Evolutionary conservation across 2,888 invertebrate species (phyloP).

Genomic region (Catocala sponsa): DNA sequence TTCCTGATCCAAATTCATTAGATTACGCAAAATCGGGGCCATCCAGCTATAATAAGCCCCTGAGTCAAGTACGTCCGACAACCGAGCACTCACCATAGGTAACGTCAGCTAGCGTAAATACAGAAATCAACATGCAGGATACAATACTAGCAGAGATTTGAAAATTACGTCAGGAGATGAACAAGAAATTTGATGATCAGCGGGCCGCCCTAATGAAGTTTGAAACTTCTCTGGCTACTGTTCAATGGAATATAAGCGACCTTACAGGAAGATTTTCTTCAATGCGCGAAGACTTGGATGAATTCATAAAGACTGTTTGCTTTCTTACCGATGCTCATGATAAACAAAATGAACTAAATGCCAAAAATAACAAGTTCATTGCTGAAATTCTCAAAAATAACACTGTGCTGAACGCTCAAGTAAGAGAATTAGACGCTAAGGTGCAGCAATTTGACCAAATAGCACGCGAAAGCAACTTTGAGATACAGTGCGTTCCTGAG

Average conservation of each 20-base stretch:
- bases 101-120: neutral
- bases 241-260: neutral
- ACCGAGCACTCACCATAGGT: too few relatives aligned
- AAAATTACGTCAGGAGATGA: neutral
- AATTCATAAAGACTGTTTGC: neutral
- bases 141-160: neutral
- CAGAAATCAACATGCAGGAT: neutral
- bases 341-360: neutral
- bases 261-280: neutral
- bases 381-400: neutral
- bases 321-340: slow-evolving; percentile 1
- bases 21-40: too few relatives aligned
- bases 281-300: neutral
- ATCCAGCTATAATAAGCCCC: too few relatives aligned
- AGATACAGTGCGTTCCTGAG: neutral
- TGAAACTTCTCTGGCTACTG: neutral
- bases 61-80: too few relatives aligned
- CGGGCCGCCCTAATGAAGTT: neutral
- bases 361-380: neutral
- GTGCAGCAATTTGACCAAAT: neutral
- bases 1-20: too few relatives aligned
- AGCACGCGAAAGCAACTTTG: neutral
- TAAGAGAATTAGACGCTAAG: neutral
- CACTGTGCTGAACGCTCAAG: neutral
- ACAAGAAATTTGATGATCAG: neutral